Conservation (phyloP, 2,797 vertebrate species). For the Silurus aristotelis region DNA sequence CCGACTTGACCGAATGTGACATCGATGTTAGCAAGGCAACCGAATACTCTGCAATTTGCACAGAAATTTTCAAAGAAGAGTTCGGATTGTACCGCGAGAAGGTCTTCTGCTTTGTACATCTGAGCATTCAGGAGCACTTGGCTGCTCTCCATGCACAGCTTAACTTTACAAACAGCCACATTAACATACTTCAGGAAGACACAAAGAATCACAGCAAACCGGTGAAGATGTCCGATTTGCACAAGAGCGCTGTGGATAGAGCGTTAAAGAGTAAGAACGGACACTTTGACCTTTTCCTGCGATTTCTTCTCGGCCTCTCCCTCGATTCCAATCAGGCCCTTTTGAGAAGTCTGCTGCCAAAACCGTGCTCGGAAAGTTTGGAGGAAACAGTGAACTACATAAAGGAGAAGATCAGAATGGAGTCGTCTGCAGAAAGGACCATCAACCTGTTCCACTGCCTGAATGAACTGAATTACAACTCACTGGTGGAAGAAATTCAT, state of each 20-base stretch:
- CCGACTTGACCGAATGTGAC: constrained; percentile 40
- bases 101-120: constrained; percentile 51
- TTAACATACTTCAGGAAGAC: constrained; percentile 23
- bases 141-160: constrained; percentile 42
- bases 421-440: constrained; percentile 38
- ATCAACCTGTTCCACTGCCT: constrained; percentile 51
- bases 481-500: constrained; percentile 41
- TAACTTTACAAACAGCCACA: neutral
- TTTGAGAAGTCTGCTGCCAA: constrained; percentile 13
- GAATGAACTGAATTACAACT: constrained; percentile 48
- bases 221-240: constrained; percentile 27
- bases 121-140: constrained; percentile 52
- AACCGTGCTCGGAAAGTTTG: neutral
- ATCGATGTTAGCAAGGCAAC: constrained; percentile 44
- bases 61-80: constrained; percentile 53
- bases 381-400: constrained; percentile 42
- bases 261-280: constrained; percentile 35
- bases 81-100: constrained; percentile 34
- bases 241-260: constrained; percentile 35
- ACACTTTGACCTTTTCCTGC: constrained; percentile 46
- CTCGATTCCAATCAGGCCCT: constrained; percentile 30
- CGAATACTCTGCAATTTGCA: constrained; percentile 51
- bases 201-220: neutral
- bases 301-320: constrained; percentile 43
- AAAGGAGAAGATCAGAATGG: constrained; percentile 39